These are phyloP conservation scores for Eupithecia tripunctaria DNA, from an alignment of 2,888 invertebrate genomes.

Conservation along the genomic window DNA sequence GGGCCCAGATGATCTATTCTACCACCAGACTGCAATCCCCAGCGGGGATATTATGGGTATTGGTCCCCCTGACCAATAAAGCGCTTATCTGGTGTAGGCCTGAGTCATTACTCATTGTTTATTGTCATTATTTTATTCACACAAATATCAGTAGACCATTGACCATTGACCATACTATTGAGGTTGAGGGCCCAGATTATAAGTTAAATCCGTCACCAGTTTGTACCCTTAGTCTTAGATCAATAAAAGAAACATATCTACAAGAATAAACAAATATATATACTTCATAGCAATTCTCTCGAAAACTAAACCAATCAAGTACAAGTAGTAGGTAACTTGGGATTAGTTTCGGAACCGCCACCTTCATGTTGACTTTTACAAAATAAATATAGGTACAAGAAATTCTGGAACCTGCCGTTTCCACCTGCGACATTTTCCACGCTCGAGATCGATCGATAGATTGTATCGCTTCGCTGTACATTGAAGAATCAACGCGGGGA, in stretches of 20 bases:
- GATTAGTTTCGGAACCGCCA: background rate
- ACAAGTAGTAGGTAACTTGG: background rate
- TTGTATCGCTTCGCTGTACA: constrained; percentile 41
- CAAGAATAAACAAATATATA: background rate
- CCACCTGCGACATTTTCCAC: constrained; percentile 14
- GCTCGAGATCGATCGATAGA: constrained; percentile 27
- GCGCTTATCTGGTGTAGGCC: too few relatives aligned
- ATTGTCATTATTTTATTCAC: too few relatives aligned
- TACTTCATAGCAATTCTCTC: background rate
- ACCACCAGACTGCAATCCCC: too few relatives aligned
- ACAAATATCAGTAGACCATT: too few relatives aligned
- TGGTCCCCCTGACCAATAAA: too few relatives aligned
- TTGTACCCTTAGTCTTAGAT: background rate
- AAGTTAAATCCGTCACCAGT: background rate
- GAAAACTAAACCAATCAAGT: background rate
- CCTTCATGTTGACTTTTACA: background rate
- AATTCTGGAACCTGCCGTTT: background rate
- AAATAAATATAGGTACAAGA: background rate
- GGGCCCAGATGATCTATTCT: too few relatives aligned
- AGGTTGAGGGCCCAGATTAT: background rate
- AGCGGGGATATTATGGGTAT: too few relatives aligned
- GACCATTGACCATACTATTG: too few relatives aligned
- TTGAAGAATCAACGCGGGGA: constrained; percentile 33
- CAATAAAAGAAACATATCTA: background rate
- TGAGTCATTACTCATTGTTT: too few relatives aligned